Base-by-base conservation (phyloP, 1,140 invertebrate species). In the Bombus affinis region DNA sequence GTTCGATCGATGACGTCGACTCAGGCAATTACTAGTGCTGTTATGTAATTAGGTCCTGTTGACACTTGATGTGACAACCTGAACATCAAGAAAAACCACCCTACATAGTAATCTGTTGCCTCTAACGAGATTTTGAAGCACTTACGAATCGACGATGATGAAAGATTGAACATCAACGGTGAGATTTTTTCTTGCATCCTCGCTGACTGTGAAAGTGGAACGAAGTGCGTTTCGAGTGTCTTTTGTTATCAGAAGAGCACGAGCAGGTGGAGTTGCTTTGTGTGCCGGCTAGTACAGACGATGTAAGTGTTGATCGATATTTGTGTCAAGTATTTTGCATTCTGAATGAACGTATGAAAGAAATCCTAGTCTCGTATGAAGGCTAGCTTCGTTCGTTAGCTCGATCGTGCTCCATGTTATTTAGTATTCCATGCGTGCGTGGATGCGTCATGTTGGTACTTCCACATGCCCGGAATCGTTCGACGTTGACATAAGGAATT, bases 161-260 rank as follows among this genome's bases (percentile, higher is more conserved):
- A 59, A 42, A n/a, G 42, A 65, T 65, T 12, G 5, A 47, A 32
- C 35, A 35, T 25, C 12, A 71, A 39, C 22, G 10, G 57, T 8
- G 32, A 25, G 42, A 65, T n/a, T 18, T 9, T 81, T 53, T 39
- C 25, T 39, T 44, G 86, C 86, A 89, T 88, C 82, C 87, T 87
- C 39, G 76, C 28, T 28, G 44, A 53, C 42, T 59, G 87, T 81
- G 88, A 66, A 66, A 82, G 87, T 86, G 74, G 71, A 88, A 74
- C 79, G n/a, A 86, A 47, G 59, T 68, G 72, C n/a, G 37, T 82
- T 68, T 74, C n/a, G 9, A 68, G 44, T 22, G 72, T 22, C 78
- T 81, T 70, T 85, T 81, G 78, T 75, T 47, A n/a, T 44, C 44
- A 28, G 70, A 65, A 18, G 25, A 62, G 77, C 57, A 39, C 12